Evolutionary conservation across 2,113 vertebrate species (phyloP), one percentile per base, ranked within the genome.

Genomic region (Australoheros scitulus): DNA sequence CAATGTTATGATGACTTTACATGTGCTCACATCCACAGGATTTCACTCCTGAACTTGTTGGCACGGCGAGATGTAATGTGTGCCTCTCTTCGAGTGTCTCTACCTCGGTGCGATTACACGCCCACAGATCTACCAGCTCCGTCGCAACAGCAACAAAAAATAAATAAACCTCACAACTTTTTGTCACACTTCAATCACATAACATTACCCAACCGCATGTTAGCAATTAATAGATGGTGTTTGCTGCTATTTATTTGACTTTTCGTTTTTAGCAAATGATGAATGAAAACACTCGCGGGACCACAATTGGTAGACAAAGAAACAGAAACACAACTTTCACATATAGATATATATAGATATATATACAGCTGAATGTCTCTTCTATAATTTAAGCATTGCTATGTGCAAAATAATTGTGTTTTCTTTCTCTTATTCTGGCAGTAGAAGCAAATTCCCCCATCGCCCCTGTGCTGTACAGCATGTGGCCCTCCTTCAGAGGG

Each of bases 1-100:
- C 92, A 94, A 93, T 94, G 92, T 93, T 94, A 91, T 94, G 93
- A 94, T 92, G 93, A 94, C 92, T 93, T 94, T 94, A 92, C 93
- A 93, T 92, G 93, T 92, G 93, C 93, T 94, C 89, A 77, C 91
- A 93, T 90, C 91, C 91, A 76, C 92, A 90, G 93, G 92, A 92
- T 95, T 92, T 92, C 92, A 88, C 92, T 94, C 90, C 91, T 94
- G 92, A 94, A 93, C 93, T 92, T 93, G 92, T 92, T 94, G 93
- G 93, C 94, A 92, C 92, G 61, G 55, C 7, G 80, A 89, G 90
- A 92, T 81, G 91, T 90, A 83, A 91, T 89, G 90, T 92, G 92
- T 93, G 86, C 87, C 86, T 91, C 75, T 92, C 86, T 90, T 79
- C 60, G 81, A 88, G 89, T 91, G 88, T 92, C 88, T 92, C 88